Conservation (phyloP, 1,140 invertebrate genomes). For the Bombus sibiricus region DNA sequence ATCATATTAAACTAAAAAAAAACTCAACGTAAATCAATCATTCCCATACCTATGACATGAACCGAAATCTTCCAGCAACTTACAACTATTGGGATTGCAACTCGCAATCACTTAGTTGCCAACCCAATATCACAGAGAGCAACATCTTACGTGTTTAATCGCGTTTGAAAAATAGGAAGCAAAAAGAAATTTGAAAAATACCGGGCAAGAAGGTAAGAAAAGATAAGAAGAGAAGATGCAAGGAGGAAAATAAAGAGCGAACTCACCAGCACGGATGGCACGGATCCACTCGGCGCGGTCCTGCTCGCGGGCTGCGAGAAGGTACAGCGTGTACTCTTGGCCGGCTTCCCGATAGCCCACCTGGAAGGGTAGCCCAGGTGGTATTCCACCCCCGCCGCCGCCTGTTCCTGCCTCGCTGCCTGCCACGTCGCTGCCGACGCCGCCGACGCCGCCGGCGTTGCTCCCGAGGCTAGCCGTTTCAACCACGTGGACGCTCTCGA, state of each 20-base stretch:
- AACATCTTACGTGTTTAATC: too few species aligned
- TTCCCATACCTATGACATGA: too few species aligned
- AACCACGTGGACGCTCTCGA: slow-evolving; percentile 89
- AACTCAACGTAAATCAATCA: too few species aligned
- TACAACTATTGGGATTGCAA: too few species aligned
- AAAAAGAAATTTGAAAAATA: too few species aligned
- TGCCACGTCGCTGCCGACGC: slow-evolving; percentile 66
- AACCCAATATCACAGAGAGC: too few species aligned
- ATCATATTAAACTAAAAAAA: too few species aligned
- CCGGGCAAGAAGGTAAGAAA: background rate
- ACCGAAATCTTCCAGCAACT: background rate
- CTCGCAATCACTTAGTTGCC: too few species aligned
- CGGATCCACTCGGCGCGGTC: slow-evolving; percentile 91
- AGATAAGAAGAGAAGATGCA: background rate
- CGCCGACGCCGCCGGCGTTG: slow-evolving; percentile 68
- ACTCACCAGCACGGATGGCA: slow-evolving; percentile 88
- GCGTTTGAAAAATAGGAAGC: too few species aligned
- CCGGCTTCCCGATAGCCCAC: slow-evolving; percentile 89
- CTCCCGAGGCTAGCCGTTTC: slow-evolving; percentile 87
- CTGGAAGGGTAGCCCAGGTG: slow-evolving; percentile 86
- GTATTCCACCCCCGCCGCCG: slow-evolving; percentile 72
- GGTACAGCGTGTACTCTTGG: slow-evolving; percentile 90
- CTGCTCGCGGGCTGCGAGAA: slow-evolving; percentile 87
- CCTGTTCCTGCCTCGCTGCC: slow-evolving; percentile 72
- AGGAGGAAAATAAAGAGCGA: background rate